A percentile compares a stretch with the other conserved stretches of the same genome.
Evolutionary conservation across 2,113 vertebrate genomes (phyloP).

Genomic region (Mellivora capensis): DNA sequence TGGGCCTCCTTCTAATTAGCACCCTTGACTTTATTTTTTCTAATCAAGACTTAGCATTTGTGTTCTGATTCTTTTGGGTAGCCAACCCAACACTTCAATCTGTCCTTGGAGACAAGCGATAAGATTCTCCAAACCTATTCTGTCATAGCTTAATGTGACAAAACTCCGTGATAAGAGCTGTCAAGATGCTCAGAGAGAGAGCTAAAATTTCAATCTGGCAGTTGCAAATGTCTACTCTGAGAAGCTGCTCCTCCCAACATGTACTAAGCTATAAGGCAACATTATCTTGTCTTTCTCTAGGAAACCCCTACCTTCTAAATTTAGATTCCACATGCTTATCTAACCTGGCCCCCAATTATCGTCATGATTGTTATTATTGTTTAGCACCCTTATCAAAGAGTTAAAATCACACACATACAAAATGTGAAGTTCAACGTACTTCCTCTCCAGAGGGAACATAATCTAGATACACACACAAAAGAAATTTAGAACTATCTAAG

Average conservation of each 20-base stretch:
- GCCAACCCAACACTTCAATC: conserved; percentile 17
- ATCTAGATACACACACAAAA: not conserved
- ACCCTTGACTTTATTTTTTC: not conserved
- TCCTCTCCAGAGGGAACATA: not conserved
- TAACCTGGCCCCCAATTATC: not conserved
- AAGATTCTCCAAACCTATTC: not conserved
- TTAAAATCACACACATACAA: not conserved
- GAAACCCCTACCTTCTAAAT: not conserved
- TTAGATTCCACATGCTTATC: not conserved
- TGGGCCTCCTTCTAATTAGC: not conserved
- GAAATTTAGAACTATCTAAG: not conserved
- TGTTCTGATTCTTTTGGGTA: not conserved
- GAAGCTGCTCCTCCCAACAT: not conserved
- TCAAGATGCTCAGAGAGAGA: not conserved
- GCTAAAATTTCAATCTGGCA: not conserved
- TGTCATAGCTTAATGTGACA: conserved; percentile 35
- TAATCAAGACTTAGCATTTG: not conserved
- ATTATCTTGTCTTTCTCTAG: not conserved
- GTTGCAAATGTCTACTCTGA: not conserved
- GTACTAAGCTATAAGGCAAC: not conserved
- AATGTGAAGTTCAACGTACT: not conserved
- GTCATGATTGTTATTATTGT: not conserved
- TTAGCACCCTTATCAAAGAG: not conserved
- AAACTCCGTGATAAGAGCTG: not conserved
- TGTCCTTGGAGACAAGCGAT: conserved; percentile 12